Evolutionary conservation across 2,888 invertebrate genomes (phyloP).

Genomic region (Stenotaenia linearis): DNA sequence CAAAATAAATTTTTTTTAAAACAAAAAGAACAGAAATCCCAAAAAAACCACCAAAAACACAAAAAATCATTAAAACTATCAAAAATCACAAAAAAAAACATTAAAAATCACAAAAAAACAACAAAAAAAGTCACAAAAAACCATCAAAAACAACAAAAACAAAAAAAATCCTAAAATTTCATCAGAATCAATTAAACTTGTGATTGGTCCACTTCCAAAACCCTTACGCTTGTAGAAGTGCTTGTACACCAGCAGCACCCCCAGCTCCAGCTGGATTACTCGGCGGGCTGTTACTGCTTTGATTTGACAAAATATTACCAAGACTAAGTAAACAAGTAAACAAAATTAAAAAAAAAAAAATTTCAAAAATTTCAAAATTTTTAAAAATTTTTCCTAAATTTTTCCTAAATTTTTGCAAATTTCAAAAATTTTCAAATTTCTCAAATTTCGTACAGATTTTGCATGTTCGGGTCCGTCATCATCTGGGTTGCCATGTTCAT

Average conservation of each 20-base stretch:
- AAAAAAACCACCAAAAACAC: too few species aligned
- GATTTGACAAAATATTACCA: constrained; percentile 54
- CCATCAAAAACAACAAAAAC: too few species aligned
- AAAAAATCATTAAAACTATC: too few species aligned
- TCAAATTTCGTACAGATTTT: constrained; percentile 60
- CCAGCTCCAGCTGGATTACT: constrained; percentile 40
- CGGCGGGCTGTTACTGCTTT: constrained; percentile 39
- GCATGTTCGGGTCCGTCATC: constrained; percentile 77
- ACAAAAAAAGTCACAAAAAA: too few species aligned
- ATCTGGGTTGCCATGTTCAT: constrained; percentile 76
- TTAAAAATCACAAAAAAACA: too few species aligned
- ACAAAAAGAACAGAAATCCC: too few species aligned
- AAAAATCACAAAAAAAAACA: too few species aligned
- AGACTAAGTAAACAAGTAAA: constrained; percentile 50
- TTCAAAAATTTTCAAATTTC: neutral
- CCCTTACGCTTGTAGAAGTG: constrained; percentile 54
- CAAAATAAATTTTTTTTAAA: too few species aligned
- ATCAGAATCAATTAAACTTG: too few species aligned
- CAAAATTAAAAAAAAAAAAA: neutral
- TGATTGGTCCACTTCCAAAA: neutral
- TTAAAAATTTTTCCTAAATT: neutral
- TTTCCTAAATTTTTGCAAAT: neutral
- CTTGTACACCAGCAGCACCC: constrained; percentile 45
- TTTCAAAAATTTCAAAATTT: neutral
- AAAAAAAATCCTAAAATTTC: too few species aligned